These are phyloP conservation scores for Tricholauxania praeusta DNA, from an alignment of 2,888 invertebrate genomes.

Conservation along the genomic window DNA sequence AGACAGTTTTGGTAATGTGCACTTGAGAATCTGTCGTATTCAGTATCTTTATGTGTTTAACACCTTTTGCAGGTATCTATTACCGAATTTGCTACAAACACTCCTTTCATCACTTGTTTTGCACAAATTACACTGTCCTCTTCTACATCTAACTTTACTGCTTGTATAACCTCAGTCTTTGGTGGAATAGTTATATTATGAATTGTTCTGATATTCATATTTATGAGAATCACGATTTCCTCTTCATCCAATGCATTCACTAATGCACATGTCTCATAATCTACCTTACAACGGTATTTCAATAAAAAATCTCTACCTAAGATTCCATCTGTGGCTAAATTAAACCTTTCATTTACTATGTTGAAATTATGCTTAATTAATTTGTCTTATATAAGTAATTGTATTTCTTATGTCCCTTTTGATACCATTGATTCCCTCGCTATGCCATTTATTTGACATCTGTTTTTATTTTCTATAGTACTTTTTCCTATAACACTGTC, in stretches of 20 bases:
- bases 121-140: slow-evolving; percentile 12
- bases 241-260: neutral
- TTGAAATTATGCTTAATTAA: no score
- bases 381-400: no score
- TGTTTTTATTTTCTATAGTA: no score
- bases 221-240: slow-evolving; percentile 2
- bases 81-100: slow-evolving; percentile 27
- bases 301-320: no score
- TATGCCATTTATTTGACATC: no score
- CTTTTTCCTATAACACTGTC: no score
- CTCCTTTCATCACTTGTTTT: slow-evolving; percentile 4
- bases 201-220: slow-evolving; percentile 1
- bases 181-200: slow-evolving; percentile 13
- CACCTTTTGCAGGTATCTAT: slow-evolving; percentile 18
- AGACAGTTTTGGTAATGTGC: neutral
- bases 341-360: no score
- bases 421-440: no score
- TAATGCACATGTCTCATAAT: slow-evolving; percentile 15
- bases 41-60: slow-evolving; percentile 18
- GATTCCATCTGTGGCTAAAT: no score
- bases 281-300: slow-evolving; percentile 19
- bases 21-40: slow-evolving; percentile 13
- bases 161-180: no score
- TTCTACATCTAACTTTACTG: neutral
- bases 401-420: no score